Percentiles rank a stretch among this genome's conserved stretches.
These are phyloP conservation scores for Nephrocerus scutellatus DNA, from an alignment of 2,888 invertebrate genomes.

Conservation along the genomic window DNA sequence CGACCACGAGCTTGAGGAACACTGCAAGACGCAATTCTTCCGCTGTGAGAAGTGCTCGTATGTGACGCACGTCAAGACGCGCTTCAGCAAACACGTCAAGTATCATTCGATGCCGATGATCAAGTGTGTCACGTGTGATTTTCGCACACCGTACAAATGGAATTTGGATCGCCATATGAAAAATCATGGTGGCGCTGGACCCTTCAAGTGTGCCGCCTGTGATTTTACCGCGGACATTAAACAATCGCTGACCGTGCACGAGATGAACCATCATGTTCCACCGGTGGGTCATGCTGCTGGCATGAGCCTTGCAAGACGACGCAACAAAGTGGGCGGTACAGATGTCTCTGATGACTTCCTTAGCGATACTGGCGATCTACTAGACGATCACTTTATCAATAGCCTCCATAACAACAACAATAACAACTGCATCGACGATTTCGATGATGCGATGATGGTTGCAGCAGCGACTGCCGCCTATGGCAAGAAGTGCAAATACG, in stretches of 20 bases:
- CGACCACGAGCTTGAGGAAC: conserved; percentile 67
- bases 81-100: conserved; percentile 87
- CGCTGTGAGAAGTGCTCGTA: conserved; percentile 88
- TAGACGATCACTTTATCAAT: conserved; percentile 43
- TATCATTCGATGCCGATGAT: conserved; percentile 93
- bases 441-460: conserved; percentile 33
- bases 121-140: conserved; percentile 88
- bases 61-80: conserved; percentile 80
- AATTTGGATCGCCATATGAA: conserved; percentile 90
- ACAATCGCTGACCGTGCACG: conserved; percentile 84
- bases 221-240: conserved; percentile 88
- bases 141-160: conserved; percentile 87
- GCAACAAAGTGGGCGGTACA: conserved; percentile 68
- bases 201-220: conserved; percentile 77
- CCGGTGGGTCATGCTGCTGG: conserved; percentile 61
- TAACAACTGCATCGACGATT: conserved; percentile 41
- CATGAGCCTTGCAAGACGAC: conserved; percentile 54
- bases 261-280: conserved; percentile 83
- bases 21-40: conserved; percentile 70
- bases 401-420: too few species aligned
- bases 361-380: conserved; percentile 41
- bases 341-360: conserved; percentile 46
- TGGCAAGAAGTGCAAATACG: conserved; percentile 38
- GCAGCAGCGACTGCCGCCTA: conserved; percentile 23
- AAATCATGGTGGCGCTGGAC: conserved; percentile 81